Evolutionary conservation across 2,888 invertebrate genomes (phyloP).

Genomic region (Galerucella calmariensis): DNA sequence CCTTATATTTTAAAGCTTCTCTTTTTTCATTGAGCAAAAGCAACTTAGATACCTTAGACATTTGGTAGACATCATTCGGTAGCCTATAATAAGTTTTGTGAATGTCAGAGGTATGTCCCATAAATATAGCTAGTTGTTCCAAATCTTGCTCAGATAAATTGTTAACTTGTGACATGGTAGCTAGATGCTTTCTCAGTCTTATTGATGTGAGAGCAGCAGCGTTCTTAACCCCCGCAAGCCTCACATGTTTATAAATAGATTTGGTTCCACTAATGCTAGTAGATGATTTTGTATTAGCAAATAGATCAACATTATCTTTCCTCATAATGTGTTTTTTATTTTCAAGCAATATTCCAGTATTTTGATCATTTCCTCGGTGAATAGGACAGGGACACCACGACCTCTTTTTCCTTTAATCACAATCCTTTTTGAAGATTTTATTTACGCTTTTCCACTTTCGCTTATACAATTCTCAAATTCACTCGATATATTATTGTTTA

Average conservation of each 20-base stretch:
- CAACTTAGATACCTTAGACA: slow-evolving; percentile 17
- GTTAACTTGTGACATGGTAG: slow-evolving; percentile 27
- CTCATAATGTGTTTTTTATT: neutral
- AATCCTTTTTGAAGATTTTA: slow-evolving; percentile 18
- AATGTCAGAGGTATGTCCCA: slow-evolving; percentile 27
- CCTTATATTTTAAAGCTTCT: slow-evolving; percentile 31
- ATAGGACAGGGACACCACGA: slow-evolving; percentile 8
- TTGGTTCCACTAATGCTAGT: slow-evolving; percentile 19
- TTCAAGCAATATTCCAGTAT: neutral
- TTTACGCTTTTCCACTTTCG: slow-evolving; percentile 10
- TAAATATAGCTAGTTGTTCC: slow-evolving; percentile 23
- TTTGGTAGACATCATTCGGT: slow-evolving; percentile 28
- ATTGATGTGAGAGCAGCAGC: slow-evolving; percentile 23
- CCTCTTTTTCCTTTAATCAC: slow-evolving; percentile 17
- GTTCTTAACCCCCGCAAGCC: slow-evolving; percentile 19
- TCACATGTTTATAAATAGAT: slow-evolving; percentile 19
- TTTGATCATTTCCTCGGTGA: slow-evolving; percentile 18
- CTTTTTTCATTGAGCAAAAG: slow-evolving; percentile 19
- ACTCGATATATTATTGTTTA: slow-evolving; percentile 1
- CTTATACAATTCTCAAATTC: slow-evolving; percentile 18
- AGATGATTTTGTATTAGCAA: slow-evolving; percentile 23
- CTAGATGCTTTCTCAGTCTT: slow-evolving; percentile 23
- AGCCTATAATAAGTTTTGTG: slow-evolving; percentile 23
- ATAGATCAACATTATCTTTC: slow-evolving; percentile 6
- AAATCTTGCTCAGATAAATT: slow-evolving; percentile 26